Percentiles rank a stretch among this genome's conserved stretches.
Evolutionary conservation across 1,140 invertebrate genomes (phyloP).

Genomic region (Mercenaria mercenaria): DNA sequence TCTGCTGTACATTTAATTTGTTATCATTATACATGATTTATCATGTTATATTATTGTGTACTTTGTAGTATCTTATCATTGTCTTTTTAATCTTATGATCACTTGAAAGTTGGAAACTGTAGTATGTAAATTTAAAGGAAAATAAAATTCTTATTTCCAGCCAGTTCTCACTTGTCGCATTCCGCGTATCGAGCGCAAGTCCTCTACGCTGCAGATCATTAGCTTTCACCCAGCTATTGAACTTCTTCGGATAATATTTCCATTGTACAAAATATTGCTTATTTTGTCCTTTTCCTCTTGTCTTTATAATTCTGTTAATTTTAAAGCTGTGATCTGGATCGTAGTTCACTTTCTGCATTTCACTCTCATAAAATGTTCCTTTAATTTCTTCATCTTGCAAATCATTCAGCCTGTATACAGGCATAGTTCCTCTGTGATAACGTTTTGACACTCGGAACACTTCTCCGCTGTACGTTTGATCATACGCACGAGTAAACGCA

Average conservation of each 20-base stretch:
- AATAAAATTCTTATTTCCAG: too few relatives aligned
- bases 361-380: slow-evolving; percentile 59
- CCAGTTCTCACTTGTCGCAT: too few relatives aligned
- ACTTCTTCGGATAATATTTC: slow-evolving; percentile 58
- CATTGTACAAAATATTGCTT: slow-evolving; percentile 68
- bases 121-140: too few relatives aligned
- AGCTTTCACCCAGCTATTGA: slow-evolving; percentile 36
- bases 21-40: too few relatives aligned
- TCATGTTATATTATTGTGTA: too few relatives aligned
- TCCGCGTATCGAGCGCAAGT: too few relatives aligned
- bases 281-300: slow-evolving; percentile 59
- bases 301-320: slow-evolving; percentile 56
- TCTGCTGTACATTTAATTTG: too few relatives aligned
- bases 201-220: too few relatives aligned
- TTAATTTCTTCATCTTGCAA: too few relatives aligned
- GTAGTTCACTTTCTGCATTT: slow-evolving; percentile 60
- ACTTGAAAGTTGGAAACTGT: too few relatives aligned
- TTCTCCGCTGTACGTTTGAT: neutral
- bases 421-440: slow-evolving; percentile 33
- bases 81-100: too few relatives aligned
- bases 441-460: slow-evolving; percentile 6
- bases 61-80: too few relatives aligned
- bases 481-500: slow-evolving; percentile 24
- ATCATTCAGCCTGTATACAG: slow-evolving; percentile 10
- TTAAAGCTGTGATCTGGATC: slow-evolving; percentile 43